Base-by-base conservation (phyloP, 2,113 vertebrate species). In the Chelonoidis abingdonii region DNA sequence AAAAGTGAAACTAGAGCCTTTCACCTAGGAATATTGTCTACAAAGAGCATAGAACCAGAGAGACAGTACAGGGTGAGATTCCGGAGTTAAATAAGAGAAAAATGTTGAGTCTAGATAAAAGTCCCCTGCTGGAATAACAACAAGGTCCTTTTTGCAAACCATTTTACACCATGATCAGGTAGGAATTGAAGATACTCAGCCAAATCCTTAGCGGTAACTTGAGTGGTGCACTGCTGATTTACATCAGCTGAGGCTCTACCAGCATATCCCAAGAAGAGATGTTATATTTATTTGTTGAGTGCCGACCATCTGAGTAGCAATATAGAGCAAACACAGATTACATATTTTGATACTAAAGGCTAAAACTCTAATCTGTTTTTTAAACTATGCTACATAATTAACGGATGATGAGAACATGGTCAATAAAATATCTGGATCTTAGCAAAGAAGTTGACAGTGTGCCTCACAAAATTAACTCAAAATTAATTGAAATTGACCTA, bases 301-400 rank as follows among this genome's bases (percentile, higher is more conserved):
- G 59, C 59, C 14, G 1, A 65, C 59, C 57, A 59, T 59, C 57
- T 6, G 27, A 59, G 59, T 14, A 31, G 59, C 59, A 62, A 62
- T 62, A 69, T n/a, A 69, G 62, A 69, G 62, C 35, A 17, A 87
- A 80, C 19, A 21, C 16, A 10, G 25, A 65, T 65, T 16, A 35
- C 12, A 17, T 59, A 59, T 35, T 65, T 65, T 65, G 14, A n/a
- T 69, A 16, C 62, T 69, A n/a, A 69, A 8, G 35, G 16, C 6
- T 65, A 65, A 65, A 35, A 14, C 7, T 65, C 31, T 65, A 65
- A 65, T 65, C 62, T 65, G 35, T 65, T 65, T 65, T 65, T n/a
- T 65, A 35, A 65, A 35, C 62, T n/a, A 35, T 65, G 56, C 0
- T 14, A 59, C 7, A 10, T 1, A 4, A 53, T 0, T 1, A 87